phyloP scores from a whole-genome alignment of 2,888 invertebrate species.

The Desoria tigrina region DNA sequence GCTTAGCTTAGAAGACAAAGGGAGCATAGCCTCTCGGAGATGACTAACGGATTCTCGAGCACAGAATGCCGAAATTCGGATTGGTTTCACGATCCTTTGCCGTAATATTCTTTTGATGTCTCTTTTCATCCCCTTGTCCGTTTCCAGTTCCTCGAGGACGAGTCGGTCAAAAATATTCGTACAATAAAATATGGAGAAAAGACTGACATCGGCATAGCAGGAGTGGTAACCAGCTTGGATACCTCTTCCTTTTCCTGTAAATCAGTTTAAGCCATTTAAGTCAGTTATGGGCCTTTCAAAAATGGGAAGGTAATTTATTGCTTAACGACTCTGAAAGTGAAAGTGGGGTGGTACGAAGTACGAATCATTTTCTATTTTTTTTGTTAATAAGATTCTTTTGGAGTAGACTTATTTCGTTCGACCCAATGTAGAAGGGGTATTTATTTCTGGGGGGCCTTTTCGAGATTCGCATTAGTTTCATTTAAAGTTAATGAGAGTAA shows the following conservation, averaged over 20 bases:
- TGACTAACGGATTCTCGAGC: conserved; percentile 33
- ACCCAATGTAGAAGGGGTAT: too few species aligned
- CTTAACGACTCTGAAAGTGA: too few species aligned
- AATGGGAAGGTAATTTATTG: too few species aligned
- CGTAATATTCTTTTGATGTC: conserved; percentile 36
- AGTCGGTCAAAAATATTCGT: conserved; percentile 39
- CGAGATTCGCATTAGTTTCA: conserved; percentile 4
- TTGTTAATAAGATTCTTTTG: not conserved
- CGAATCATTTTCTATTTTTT: too few species aligned
- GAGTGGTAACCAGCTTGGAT: conserved; percentile 38
- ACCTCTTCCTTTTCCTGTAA: conserved; percentile 37
- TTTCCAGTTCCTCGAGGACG: conserved; percentile 25
- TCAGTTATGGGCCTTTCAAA: too few species aligned
- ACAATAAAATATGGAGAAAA: conserved; percentile 38
- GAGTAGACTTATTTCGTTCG: too few species aligned
- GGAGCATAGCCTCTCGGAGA: conserved; percentile 34
- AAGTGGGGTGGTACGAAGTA: too few species aligned
- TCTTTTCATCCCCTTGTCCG: conserved; percentile 31
- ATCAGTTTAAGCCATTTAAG: too few species aligned
- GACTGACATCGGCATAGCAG: conserved; percentile 35
- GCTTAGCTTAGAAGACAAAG: conserved; percentile 37
- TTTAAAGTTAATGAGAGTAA: not conserved
- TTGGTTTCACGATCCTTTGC: conserved; percentile 31
- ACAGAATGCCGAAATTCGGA: conserved; percentile 28
- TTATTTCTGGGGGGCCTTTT: too few species aligned